These are phyloP conservation scores for Mesocentrotus franciscanus DNA, from an alignment of 53 echinoderm and acorn worm genomes.

Conservation along the genomic window DNA sequence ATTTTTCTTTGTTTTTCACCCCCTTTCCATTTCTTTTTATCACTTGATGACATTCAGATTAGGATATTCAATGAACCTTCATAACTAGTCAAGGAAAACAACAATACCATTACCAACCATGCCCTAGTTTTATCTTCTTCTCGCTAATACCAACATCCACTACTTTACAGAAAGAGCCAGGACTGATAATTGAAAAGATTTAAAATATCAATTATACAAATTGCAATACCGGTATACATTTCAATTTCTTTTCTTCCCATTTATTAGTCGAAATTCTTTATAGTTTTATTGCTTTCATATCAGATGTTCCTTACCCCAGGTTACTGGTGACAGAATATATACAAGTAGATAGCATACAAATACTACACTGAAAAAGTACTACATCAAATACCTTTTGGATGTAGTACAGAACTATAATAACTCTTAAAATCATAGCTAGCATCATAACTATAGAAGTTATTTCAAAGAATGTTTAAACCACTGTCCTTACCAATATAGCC, in stretches of 20 bases:
- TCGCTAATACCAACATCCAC: neutral
- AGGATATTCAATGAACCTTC: neutral
- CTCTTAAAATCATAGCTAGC: no score
- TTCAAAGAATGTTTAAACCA: no score
- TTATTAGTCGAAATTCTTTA: neutral
- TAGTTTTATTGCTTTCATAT: neutral
- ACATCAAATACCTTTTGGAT: no score
- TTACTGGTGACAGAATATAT: no score
- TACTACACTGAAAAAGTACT: no score
- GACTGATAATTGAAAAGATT: neutral
- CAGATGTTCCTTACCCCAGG: no score
- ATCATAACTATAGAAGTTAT: no score
- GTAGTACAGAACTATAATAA: no score
- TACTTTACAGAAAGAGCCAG: neutral
- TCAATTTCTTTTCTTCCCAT: neutral
- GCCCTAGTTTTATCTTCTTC: neutral
- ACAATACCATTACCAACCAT: neutral
- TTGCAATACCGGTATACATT: neutral
- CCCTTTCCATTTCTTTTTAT: neutral
- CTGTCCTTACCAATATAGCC: no score
- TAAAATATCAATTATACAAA: neutral
- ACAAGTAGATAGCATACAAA: no score
- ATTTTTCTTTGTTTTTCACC: no score
- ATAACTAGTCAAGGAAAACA: neutral
- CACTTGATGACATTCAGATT: neutral